Evolutionary conservation across 2,113 vertebrate species (phyloP).

Genomic region (Noctilio leporinus): DNA sequence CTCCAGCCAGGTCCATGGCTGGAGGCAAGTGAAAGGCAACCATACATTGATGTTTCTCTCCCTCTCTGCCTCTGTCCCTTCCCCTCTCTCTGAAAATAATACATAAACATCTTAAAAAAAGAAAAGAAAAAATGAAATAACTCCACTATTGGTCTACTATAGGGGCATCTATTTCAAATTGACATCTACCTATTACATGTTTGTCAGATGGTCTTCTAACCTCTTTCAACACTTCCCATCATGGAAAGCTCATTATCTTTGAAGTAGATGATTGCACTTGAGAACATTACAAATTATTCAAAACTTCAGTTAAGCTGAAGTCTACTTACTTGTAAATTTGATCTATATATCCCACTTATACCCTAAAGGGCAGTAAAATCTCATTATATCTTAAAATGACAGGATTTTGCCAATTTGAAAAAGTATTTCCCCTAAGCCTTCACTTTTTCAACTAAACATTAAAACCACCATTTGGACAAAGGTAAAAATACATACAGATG

Average conservation of each 20-base stretch:
- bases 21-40: too few relatives aligned
- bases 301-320: constrained; percentile 22
- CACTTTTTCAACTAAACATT: constrained; percentile 6
- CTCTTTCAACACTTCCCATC: neutral
- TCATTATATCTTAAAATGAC: constrained; percentile 27
- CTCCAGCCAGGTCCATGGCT: too few relatives aligned
- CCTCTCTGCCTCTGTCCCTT: too few relatives aligned
- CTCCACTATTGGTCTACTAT: neutral
- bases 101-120: too few relatives aligned
- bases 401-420: constrained; percentile 3
- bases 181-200: neutral
- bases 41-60: too few relatives aligned
- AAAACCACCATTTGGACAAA: constrained; percentile 11
- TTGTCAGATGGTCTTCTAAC: neutral
- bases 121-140: too few relatives aligned
- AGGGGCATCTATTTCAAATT: neutral
- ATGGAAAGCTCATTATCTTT: constrained; percentile 14
- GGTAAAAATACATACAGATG: neutral
- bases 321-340: constrained; percentile 43
- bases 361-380: neutral
- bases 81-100: too few relatives aligned
- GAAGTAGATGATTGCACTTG: neutral
- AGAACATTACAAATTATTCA: constrained; percentile 26
- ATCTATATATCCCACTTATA: neutral
- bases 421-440: constrained; percentile 12